These are phyloP conservation scores for Diaperis boleti DNA, from an alignment of 2,888 invertebrate genomes.

Conservation along the genomic window DNA sequence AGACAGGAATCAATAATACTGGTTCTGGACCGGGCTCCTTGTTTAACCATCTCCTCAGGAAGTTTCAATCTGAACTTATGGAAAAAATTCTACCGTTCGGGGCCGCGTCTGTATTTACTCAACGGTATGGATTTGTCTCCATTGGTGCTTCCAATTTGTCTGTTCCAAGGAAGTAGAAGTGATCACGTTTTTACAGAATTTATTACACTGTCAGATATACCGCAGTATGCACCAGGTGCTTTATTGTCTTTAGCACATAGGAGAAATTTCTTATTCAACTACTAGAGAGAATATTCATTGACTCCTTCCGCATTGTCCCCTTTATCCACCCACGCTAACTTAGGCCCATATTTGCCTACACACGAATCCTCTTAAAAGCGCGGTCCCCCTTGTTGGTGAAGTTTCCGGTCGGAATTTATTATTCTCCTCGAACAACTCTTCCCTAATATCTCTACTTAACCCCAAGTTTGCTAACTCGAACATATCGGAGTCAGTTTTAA, in stretches of 20 bases:
- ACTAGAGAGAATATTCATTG: no score
- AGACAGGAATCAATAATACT: conserved; percentile 6
- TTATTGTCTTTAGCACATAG: no score
- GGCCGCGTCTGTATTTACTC: conserved; percentile 21
- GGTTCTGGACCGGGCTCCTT: not conserved
- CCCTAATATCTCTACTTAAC: conserved; percentile 27
- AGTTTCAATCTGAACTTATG: conserved; percentile 16
- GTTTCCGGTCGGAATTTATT: conserved; percentile 10
- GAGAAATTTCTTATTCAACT: no score
- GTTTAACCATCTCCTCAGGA: conserved; percentile 4
- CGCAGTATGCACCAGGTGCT: no score
- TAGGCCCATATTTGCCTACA: conserved; percentile 14
- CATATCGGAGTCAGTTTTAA: conserved; percentile 27
- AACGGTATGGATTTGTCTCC: conserved; percentile 6
- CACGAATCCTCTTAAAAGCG: conserved; percentile 21
- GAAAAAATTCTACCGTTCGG: conserved; percentile 7
- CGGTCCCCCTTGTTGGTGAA: not conserved
- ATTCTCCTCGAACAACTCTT: conserved; percentile 9
- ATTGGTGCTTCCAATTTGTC: conserved; percentile 26
- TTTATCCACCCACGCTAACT: no score
- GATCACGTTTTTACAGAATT: no score
- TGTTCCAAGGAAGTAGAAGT: no score
- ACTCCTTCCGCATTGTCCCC: no score
- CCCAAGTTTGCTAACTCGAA: conserved; percentile 22
- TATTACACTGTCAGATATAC: no score